Conservation (phyloP, 2,113 vertebrate genomes). For the Scopus umbretta region DNA sequence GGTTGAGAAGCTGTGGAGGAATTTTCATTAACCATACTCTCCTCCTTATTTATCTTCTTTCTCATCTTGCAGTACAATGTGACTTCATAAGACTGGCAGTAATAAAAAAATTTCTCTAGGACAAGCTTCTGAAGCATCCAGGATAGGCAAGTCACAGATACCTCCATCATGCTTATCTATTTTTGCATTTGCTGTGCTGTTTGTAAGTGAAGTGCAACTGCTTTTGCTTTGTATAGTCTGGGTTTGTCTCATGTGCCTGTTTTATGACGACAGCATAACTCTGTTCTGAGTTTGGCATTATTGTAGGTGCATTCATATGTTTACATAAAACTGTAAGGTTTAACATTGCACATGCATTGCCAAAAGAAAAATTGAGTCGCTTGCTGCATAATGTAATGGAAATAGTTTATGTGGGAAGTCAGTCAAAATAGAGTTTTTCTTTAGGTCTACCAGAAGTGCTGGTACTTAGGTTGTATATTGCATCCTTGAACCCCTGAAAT, state of each 20-base stretch:
- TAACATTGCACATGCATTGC: not conserved
- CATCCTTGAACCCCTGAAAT: not conserved
- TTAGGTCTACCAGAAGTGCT: not conserved
- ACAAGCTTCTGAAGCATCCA: not conserved
- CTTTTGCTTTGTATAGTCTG: not conserved
- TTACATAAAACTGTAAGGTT: not conserved
- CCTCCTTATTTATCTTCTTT: not conserved
- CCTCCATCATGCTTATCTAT: not conserved
- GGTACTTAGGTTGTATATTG: not conserved
- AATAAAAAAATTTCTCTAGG: not conserved
- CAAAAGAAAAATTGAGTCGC: not conserved
- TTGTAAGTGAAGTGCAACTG: not conserved
- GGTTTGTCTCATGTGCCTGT: not conserved
- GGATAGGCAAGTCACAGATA: not conserved
- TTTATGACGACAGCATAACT: not conserved
- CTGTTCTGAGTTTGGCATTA: not conserved
- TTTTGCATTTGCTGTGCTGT: not conserved
- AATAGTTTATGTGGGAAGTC: not conserved
- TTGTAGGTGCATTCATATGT: not conserved
- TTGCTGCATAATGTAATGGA: not conserved
- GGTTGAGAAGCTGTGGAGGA: not conserved
- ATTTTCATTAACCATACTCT: not conserved
- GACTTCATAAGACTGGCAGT: not conserved
- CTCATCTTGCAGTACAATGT: not conserved
- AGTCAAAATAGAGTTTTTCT: not conserved